Percentiles rank a stretch among this genome's conserved stretches.
Evolutionary conservation across 1,140 invertebrate genomes (phyloP).

Genomic region (Euwallacea similis): DNA sequence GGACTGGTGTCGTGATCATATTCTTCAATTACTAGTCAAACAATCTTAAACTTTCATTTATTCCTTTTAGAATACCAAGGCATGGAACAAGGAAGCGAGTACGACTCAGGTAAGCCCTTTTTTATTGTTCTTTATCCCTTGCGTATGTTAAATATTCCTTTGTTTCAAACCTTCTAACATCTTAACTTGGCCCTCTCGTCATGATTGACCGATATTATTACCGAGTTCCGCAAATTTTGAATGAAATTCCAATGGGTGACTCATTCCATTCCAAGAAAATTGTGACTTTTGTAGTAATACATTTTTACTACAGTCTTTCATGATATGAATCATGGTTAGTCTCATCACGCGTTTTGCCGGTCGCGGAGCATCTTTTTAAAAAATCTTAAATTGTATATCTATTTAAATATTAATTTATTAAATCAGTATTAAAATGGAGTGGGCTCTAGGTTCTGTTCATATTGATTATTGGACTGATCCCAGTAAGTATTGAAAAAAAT

Average conservation of each 20-base stretch:
- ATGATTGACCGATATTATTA: slow-evolving; percentile 1
- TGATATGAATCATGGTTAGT: slow-evolving; percentile 44
- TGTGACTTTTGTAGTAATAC: slow-evolving; percentile 38
- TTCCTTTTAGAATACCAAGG: slow-evolving; percentile 62
- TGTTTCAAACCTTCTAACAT: slow-evolving; percentile 21
- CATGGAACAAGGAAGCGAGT: slow-evolving; percentile 64
- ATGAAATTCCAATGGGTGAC: slow-evolving; percentile 44
- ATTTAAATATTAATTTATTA: slow-evolving; percentile 4
- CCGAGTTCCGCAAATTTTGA: slow-evolving; percentile 27
- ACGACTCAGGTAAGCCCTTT: slow-evolving; percentile 60
- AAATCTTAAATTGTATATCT: slow-evolving; percentile 32
- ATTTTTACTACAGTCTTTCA: slow-evolving; percentile 43
- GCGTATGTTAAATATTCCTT: slow-evolving; percentile 21
- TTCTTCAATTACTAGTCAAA: background rate
- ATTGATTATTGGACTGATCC: slow-evolving; percentile 51
- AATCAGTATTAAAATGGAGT: slow-evolving; percentile 25
- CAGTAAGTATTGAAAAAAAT: slow-evolving; percentile 38
- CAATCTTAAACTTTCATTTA: background rate
- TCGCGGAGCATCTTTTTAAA: slow-evolving; percentile 33
- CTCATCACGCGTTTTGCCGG: slow-evolving; percentile 37
- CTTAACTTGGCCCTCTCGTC: background rate
- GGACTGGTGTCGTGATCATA: too few species aligned
- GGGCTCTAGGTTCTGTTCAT: slow-evolving; percentile 41
- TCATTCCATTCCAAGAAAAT: slow-evolving; percentile 44
- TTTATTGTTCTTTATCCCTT: background rate